A percentile compares a stretch with the other conserved stretches of the same genome.
Evolutionary conservation across 2,888 invertebrate genomes (phyloP).

Genomic region (Scaptodrosophila latifasciaeformis): DNA sequence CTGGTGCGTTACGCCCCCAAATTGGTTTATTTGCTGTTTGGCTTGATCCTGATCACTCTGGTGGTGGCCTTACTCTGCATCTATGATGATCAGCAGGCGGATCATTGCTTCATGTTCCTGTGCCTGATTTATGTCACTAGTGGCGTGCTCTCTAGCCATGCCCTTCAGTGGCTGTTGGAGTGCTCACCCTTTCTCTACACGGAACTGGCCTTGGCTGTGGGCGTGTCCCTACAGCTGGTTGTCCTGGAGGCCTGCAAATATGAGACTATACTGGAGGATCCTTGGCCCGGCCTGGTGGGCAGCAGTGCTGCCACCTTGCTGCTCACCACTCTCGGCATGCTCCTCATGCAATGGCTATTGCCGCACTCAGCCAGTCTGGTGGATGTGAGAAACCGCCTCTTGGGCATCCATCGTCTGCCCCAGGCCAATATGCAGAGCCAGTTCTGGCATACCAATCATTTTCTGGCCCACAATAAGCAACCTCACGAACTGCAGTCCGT

Average conservation of each 20-base stretch:
- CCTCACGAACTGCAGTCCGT: constrained; percentile 49
- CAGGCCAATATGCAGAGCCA: constrained; percentile 50
- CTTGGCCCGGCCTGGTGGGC: constrained; percentile 46
- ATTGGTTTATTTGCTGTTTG: constrained; percentile 61
- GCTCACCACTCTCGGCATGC: constrained; percentile 46
- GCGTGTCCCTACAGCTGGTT: constrained; percentile 46
- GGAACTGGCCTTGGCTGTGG: constrained; percentile 49
- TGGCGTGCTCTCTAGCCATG: constrained; percentile 64
- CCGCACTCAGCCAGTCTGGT: constrained; percentile 58
- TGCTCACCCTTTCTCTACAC: constrained; percentile 65
- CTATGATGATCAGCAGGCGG: constrained; percentile 54
- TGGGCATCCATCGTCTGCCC: constrained; percentile 54
- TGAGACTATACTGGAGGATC: constrained; percentile 38
- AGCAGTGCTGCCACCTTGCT: constrained; percentile 39
- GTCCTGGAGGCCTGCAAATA: constrained; percentile 56
- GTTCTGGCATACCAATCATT: constrained; percentile 64
- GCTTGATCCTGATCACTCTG: constrained; percentile 62
- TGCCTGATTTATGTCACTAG: constrained; percentile 58
- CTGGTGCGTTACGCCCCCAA: constrained; percentile 62
- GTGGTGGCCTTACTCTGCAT: constrained; percentile 60
- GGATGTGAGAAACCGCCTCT: constrained; percentile 62
- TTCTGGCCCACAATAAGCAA: constrained; percentile 59
- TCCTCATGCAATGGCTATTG: constrained; percentile 49
- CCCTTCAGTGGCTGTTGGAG: constrained; percentile 61
- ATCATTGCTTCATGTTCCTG: constrained; percentile 60